Percentiles rank a stretch among this genome's conserved stretches.
Conservation (phyloP, 2,113 vertebrate species). For the Pseudois nayaur region DNA sequence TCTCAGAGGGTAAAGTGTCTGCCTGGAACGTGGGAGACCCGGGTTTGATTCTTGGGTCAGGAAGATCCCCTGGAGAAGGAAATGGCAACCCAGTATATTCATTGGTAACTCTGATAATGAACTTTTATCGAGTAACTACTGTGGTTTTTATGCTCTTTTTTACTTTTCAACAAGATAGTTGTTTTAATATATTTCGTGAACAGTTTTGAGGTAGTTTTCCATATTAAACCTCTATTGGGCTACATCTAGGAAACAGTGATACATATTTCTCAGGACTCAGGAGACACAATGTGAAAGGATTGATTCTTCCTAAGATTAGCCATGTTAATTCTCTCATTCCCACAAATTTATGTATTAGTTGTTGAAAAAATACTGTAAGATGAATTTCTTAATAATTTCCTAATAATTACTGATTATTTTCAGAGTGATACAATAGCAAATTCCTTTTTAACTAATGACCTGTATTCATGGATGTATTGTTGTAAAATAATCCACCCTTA, state of each 20-base stretch:
- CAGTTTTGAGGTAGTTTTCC: not conserved
- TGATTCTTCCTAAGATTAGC: not conserved
- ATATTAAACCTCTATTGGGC: not conserved
- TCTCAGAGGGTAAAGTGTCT: not conserved
- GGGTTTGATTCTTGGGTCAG: not conserved
- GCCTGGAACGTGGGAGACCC: not conserved
- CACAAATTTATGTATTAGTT: not conserved
- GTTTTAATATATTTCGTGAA: not conserved
- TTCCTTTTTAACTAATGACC: not conserved
- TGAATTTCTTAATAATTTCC: not conserved
- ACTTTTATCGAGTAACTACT: not conserved
- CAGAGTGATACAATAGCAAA: not conserved
- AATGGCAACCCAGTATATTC: not conserved
- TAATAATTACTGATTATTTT: not conserved
- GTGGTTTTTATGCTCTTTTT: not conserved
- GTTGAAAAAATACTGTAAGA: not conserved
- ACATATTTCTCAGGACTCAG: slow-evolving; percentile 12
- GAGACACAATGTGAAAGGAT: not conserved
- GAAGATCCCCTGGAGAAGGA: not conserved
- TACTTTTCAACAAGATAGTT: not conserved
- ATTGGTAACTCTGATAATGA: not conserved
- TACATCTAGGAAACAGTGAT: not conserved
- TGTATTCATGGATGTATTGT: not conserved
- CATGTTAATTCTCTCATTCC: slow-evolving; percentile 15
- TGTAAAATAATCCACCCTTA: slow-evolving; percentile 41